Evolutionary conservation across 2,888 invertebrate genomes (phyloP), one percentile per base, ranked within the genome.

Genomic region (Chrysomela aeneicollis): DNA sequence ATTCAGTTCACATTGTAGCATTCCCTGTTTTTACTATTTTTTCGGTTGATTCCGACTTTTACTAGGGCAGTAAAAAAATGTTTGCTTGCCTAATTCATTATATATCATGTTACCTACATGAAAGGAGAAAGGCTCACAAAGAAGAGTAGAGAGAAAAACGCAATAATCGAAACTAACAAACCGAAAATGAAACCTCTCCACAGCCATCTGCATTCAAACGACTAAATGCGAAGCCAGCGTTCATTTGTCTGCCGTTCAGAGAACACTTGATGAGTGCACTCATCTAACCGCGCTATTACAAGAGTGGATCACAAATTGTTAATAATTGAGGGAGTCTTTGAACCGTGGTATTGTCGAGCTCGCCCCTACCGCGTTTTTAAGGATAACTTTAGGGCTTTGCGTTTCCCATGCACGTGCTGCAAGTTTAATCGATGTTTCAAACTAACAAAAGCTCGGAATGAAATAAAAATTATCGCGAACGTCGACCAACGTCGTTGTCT

Each of bases 201-300:
- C 71, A 58, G 63, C 69, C 67, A 69, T 69, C 67, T 71, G 69
- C 62, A 71, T 64, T 57, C 64, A 66, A 68, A 64, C 62, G 66
- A 62, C 63, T 67, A 30, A 66, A 61, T 63, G 49, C 68, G 72
- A 37, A 67, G 70, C 69, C 73, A 72, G 73, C 78, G 79, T 75
- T 81, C 79, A 81, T 80, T 80, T 81, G 78, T 78, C 79, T 76
- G 80, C 79, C 78, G 71, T 68, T 69, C 72, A 73, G 71, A 74
- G 74, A 73, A 72, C 73, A 73, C 77, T 76, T 73, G 76, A 75
- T 71, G 73, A 78, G 77, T 69, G 77, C 75, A 74, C 78, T 78
- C 74, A 67, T 76, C 76, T 78, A 79, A 79, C 77, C 78, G 76
- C 69, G 75, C 77, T 73, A 74, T 78, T 78, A 77, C 73, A 70